These are phyloP conservation scores for Limenitis camilla DNA, from an alignment of 2,888 invertebrate species.

Conservation along the genomic window DNA sequence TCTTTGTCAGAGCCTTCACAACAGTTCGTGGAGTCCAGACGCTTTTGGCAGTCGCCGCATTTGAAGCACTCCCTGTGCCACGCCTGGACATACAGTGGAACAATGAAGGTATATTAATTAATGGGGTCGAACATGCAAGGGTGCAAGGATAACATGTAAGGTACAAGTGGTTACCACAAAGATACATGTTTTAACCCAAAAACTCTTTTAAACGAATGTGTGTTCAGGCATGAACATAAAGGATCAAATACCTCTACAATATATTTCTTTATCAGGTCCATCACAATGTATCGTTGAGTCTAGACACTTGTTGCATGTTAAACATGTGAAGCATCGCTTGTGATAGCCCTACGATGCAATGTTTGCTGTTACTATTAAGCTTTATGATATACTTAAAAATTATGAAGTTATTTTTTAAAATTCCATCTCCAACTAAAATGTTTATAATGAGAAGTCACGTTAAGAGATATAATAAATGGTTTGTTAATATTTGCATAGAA, in stretches of 20 bases:
- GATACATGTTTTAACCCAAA: slow-evolving; percentile 48
- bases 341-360: slow-evolving; percentile 84
- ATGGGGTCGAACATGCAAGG: slow-evolving; percentile 47
- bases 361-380: slow-evolving; percentile 7
- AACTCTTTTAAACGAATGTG: slow-evolving; percentile 23
- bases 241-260: slow-evolving; percentile 86
- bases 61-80: slow-evolving; percentile 97
- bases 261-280: slow-evolving; percentile 93
- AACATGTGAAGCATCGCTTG: slow-evolving; percentile 92
- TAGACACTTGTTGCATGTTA: slow-evolving; percentile 87
- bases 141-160: slow-evolving; percentile 29
- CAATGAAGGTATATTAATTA: slow-evolving; percentile 36
- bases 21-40: slow-evolving; percentile 92
- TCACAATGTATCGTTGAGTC: slow-evolving; percentile 93
- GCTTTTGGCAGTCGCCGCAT: slow-evolving; percentile 89
- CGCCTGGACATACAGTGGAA: slow-evolving; percentile 78
- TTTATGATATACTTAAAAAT: no score
- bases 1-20: slow-evolving; percentile 96
- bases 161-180: slow-evolving; percentile 59
- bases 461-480: neutral
- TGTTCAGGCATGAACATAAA: slow-evolving; percentile 17
- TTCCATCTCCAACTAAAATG: no score
- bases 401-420: no score
- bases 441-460: neutral
- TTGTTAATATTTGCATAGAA: neutral